A percentile compares a stretch with the other conserved stretches of the same genome.
phyloP scores from a whole-genome alignment of 2,888 invertebrate species.

The Helicoverpa assulta region DNA sequence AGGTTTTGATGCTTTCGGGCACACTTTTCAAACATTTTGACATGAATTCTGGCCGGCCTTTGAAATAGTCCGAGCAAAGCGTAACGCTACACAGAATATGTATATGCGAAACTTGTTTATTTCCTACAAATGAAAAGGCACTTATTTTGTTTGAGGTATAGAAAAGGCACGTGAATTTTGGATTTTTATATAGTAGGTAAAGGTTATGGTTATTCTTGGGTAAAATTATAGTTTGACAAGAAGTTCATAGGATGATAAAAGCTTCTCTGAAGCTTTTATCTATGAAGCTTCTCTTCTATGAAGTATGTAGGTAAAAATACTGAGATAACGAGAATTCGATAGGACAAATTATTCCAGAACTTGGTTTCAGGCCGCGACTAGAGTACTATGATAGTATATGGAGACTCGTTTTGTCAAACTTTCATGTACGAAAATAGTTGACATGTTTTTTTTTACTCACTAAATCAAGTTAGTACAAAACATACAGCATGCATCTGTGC shows the following conservation, averaged over 20 bases:
- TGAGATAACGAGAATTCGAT: no score
- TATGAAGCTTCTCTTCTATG: no score
- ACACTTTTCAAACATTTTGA: conserved; percentile 78
- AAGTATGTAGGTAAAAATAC: no score
- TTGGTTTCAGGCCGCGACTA: no score
- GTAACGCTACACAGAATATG: conserved; percentile 54
- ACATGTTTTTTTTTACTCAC: conserved; percentile 7
- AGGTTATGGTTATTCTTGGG: not conserved
- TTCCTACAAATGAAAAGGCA: conserved; percentile 60
- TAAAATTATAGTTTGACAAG: no score
- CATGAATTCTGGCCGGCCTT: conserved; percentile 73
- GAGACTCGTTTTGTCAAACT: no score
- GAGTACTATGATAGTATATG: not conserved
- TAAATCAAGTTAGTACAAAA: conserved; percentile 18
- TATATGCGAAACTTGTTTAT: conserved; percentile 65
- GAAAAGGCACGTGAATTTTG: conserved; percentile 33
- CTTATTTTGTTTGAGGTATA: conserved; percentile 52
- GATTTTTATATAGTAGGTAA: conserved; percentile 1
- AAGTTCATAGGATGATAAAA: no score
- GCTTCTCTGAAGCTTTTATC: no score
- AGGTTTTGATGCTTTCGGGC: conserved; percentile 71
- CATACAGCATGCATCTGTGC: conserved; percentile 57
- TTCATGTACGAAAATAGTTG: conserved; percentile 3
- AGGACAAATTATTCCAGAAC: no score
- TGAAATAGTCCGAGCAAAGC: conserved; percentile 65